A percentile compares a stretch with the other conserved stretches of the same genome.
Conservation (phyloP, 2,113 vertebrate genomes). For the Eptesicus fuscus region DNA sequence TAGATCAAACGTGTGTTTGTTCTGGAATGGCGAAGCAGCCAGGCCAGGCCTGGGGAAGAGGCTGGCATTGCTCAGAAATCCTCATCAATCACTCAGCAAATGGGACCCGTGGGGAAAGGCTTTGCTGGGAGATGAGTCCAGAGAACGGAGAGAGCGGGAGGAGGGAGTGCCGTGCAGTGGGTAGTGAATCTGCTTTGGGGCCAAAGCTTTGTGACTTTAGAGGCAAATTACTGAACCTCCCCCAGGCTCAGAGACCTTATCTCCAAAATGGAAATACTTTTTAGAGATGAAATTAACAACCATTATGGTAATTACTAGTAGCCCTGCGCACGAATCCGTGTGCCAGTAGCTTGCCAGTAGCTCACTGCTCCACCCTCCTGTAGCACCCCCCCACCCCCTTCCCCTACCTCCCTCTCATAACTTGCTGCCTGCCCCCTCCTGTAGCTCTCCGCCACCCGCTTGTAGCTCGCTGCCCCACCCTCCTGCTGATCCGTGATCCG, state of each 20-base stretch:
- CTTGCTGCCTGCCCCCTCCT: too few relatives aligned
- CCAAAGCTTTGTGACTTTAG: background rate
- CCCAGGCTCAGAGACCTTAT: background rate
- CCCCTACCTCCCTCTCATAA: too few relatives aligned
- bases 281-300: background rate
- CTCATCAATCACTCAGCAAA: background rate
- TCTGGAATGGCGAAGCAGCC: slow-evolving; percentile 49
- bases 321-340: too few relatives aligned
- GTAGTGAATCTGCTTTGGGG: background rate
- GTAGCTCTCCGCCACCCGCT: too few relatives aligned
- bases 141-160: background rate
- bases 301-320: background rate
- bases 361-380: too few relatives aligned
- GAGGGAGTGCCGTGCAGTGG: background rate
- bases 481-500: too few relatives aligned
- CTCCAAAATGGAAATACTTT: too few relatives aligned
- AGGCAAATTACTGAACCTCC: background rate
- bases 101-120: background rate
- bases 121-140: background rate
- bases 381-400: too few relatives aligned
- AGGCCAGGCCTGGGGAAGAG: slow-evolving; percentile 29
- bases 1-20: slow-evolving; percentile 61
- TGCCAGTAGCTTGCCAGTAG: too few relatives aligned
- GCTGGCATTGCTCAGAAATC: background rate
- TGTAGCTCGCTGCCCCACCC: too few relatives aligned